Percentiles rank a stretch among this genome's conserved stretches.
phyloP scores from a whole-genome alignment of 2,888 invertebrate species.

The Lithodes maja region DNA sequence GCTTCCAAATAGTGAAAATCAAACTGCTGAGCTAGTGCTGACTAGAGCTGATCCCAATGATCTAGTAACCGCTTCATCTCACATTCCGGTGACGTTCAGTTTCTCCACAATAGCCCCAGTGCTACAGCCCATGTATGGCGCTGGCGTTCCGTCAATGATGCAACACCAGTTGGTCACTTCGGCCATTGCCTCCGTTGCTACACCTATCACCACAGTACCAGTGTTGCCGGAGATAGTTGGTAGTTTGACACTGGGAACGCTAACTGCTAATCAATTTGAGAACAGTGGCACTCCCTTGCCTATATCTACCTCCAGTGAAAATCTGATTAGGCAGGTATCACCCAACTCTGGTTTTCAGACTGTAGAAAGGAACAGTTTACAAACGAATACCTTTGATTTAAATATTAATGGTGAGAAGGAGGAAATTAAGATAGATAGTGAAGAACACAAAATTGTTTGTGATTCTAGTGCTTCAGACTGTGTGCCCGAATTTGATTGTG shows the following conservation, averaged over 20 bases:
- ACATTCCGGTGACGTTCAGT: neutral
- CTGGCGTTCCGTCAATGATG: conserved; percentile 11
- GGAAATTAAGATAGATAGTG: conserved; percentile 3
- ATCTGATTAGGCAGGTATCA: neutral
- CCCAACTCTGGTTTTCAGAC: neutral
- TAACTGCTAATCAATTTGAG: neutral
- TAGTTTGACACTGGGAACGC: neutral
- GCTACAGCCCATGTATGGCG: neutral
- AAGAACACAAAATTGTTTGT: neutral
- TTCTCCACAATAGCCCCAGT: conserved; percentile 1
- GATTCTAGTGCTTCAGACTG: neutral
- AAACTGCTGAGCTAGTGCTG: conserved; percentile 17
- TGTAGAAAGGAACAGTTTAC: neutral
- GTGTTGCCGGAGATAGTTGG: conserved; percentile 15
- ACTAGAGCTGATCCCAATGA: conserved; percentile 3
- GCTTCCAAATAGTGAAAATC: neutral
- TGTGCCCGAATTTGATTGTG: conserved; percentile 9
- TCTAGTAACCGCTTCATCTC: conserved; percentile 26
- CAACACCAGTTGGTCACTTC: conserved; percentile 21
- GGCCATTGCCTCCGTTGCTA: conserved; percentile 33
- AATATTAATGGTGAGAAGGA: neutral
- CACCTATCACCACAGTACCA: conserved; percentile 44
- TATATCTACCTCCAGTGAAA: conserved; percentile 13
- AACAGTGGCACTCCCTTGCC: neutral
- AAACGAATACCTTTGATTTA: no score